These are phyloP conservation scores for Pollenia labialis DNA, from an alignment of 2,888 invertebrate species.

Conservation along the genomic window DNA sequence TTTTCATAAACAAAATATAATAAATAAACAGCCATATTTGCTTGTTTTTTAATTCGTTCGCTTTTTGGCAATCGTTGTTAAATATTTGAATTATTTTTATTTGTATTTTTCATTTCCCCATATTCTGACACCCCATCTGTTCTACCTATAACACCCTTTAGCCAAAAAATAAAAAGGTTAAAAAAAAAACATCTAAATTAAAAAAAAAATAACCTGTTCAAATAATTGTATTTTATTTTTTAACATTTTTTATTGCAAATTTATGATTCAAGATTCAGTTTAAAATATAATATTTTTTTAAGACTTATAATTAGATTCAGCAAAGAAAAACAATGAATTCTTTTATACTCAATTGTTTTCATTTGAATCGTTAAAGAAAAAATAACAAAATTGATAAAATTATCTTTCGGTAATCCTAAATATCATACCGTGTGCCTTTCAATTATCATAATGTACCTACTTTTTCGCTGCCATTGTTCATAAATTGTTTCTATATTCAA, in stretches of 20 bases:
- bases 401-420: too few relatives aligned
- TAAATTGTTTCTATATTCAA: too few relatives aligned
- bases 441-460: too few relatives aligned
- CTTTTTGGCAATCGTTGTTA: conserved; percentile 52
- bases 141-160: conserved; percentile 9
- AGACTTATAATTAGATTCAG: neutral
- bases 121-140: neutral
- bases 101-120: neutral
- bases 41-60: conserved; percentile 40
- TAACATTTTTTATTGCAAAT: too few relatives aligned
- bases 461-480: too few relatives aligned
- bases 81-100: conserved; percentile 42
- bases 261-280: neutral
- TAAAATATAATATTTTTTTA: too few relatives aligned
- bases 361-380: too few relatives aligned
- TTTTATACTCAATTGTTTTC: neutral
- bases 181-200: neutral
- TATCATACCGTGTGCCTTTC: too few relatives aligned
- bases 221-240: conserved; percentile 10
- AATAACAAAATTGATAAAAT: too few relatives aligned
- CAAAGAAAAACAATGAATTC: neutral
- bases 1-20: neutral
- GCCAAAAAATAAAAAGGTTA: conserved; percentile 1
- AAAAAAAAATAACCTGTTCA: conserved; percentile 24
- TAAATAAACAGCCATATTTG: conserved; percentile 44